phyloP scores from a whole-genome alignment of 2,888 invertebrate genomes.

The Eristalis tenax region DNA sequence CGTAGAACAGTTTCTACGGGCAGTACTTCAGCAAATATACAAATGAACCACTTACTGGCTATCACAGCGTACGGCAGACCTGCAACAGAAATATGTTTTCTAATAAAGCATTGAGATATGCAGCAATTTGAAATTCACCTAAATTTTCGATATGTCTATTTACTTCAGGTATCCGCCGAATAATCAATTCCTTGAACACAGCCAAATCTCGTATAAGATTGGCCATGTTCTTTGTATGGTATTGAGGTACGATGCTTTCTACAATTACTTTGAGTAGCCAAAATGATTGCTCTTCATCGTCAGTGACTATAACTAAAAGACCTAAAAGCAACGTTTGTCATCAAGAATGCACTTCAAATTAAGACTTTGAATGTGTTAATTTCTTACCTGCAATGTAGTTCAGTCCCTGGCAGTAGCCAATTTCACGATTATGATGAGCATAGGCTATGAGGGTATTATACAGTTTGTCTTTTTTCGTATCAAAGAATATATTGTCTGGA shows the following conservation, averaged over 20 bases:
- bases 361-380: neutral
- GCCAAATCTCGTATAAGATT: constrained; percentile 94
- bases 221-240: constrained; percentile 94
- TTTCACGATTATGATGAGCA: constrained; percentile 92
- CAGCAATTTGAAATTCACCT: constrained; percentile 81
- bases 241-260: constrained; percentile 92
- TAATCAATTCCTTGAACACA: constrained; percentile 93
- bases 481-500: constrained; percentile 96
- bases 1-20: constrained; percentile 96
- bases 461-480: constrained; percentile 87
- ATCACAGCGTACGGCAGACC: constrained; percentile 94
- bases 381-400: constrained; percentile 92
- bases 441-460: constrained; percentile 93
- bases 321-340: constrained; percentile 81
- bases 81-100: constrained; percentile 72
- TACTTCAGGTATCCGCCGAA: constrained; percentile 90
- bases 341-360: neutral
- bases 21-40: constrained; percentile 95
- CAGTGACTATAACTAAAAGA: constrained; percentile 91
- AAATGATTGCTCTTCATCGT: constrained; percentile 94
- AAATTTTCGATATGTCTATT: constrained; percentile 90
- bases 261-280: constrained; percentile 95
- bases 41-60: constrained; percentile 97
- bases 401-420: constrained; percentile 97
- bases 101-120: too few species aligned